These are phyloP conservation scores for Coracopsis vasa DNA, from an alignment of 2,113 vertebrate species.

Conservation along the genomic window DNA sequence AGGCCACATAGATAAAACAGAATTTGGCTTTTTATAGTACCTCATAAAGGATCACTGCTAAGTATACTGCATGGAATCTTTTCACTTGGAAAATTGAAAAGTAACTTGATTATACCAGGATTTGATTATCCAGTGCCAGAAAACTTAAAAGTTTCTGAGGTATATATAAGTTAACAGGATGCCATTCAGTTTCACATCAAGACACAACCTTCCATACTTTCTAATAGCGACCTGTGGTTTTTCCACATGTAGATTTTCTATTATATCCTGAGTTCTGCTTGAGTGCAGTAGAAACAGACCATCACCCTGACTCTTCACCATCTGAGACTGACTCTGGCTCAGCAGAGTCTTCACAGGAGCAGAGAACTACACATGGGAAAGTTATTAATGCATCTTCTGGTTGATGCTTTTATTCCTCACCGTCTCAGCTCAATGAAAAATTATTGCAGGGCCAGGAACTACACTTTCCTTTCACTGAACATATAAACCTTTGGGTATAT, in stretches of 20 bases:
- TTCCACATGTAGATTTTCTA: not conserved
- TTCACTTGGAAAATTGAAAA: not conserved
- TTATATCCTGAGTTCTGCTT: not conserved
- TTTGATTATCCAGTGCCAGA: not conserved
- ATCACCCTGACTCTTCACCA: not conserved
- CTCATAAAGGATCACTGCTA: constrained; percentile 1
- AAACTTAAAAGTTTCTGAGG: not conserved
- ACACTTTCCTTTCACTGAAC: not conserved
- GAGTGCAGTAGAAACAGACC: not conserved
- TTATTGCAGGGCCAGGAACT: not conserved
- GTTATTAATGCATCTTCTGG: not conserved
- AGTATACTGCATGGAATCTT: not conserved
- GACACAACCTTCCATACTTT: not conserved
- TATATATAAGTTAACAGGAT: not conserved
- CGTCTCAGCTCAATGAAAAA: not conserved
- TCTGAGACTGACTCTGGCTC: not conserved
- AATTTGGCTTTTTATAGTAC: constrained; percentile 43
- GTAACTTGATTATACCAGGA: not conserved
- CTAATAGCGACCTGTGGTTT: not conserved
- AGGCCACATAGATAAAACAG: constrained; percentile 28
- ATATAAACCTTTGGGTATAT: not conserved
- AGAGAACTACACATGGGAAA: not conserved
- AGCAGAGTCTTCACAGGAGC: not conserved
- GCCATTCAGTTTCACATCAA: not conserved
- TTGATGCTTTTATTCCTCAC: not conserved